These are phyloP conservation scores for Cyanoderma ruficeps DNA, from an alignment of 2,113 vertebrate genomes.

Conservation along the genomic window DNA sequence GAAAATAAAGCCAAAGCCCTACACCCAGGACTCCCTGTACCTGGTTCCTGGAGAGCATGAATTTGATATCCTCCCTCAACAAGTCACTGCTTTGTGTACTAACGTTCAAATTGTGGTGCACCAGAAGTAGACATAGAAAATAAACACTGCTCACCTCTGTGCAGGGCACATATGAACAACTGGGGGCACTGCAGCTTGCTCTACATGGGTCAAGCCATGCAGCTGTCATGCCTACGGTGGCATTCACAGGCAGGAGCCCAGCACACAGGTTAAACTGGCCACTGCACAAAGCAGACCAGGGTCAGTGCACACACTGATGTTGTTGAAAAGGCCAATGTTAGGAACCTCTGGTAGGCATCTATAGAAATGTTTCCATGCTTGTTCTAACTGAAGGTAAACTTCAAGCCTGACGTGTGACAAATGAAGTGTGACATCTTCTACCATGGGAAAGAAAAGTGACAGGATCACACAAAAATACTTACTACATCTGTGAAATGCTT, in stretches of 20 bases:
- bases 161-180: neutral
- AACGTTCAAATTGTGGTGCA: neutral
- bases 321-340: neutral
- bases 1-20: neutral
- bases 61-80: neutral
- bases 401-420: neutral
- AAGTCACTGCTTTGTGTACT: neutral
- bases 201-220: neutral
- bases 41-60: neutral
- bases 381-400: neutral
- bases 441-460: neutral
- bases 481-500: neutral
- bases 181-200: fast-evolving
- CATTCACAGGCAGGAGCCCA: neutral
- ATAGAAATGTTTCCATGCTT: fast-evolving
- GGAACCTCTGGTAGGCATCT: neutral
- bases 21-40: neutral
- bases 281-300: neutral
- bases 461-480: neutral
- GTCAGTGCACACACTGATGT: neutral
- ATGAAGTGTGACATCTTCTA: neutral
- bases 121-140: neutral
- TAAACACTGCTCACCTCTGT: neutral
- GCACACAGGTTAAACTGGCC: neutral
- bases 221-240: fast-evolving